phyloP scores from a whole-genome alignment of 2,113 vertebrate genomes.

The Gavia stellata region DNA sequence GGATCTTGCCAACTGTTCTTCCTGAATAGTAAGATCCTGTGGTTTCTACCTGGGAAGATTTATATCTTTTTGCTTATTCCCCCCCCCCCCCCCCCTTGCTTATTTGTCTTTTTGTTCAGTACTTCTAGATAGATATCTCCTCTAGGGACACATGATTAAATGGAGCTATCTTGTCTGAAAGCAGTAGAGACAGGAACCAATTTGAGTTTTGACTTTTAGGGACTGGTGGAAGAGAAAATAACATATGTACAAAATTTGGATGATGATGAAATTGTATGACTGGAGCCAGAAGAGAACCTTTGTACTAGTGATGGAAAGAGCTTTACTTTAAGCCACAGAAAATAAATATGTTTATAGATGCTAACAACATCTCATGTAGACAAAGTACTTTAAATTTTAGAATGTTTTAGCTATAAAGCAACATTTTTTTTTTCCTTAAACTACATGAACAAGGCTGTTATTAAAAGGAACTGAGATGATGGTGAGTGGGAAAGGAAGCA shows the following conservation, averaged over 20 bases:
- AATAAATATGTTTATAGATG: background rate
- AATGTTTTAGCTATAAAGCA: background rate
- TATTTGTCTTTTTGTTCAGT: background rate
- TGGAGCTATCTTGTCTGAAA: background rate
- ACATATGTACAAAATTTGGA: background rate
- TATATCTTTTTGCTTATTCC: background rate
- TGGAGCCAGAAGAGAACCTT: background rate
- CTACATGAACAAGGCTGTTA: background rate
- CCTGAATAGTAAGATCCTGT: background rate
- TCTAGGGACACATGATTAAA: background rate
- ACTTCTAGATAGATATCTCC: background rate
- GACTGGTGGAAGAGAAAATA: background rate
- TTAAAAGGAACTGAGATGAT: background rate
- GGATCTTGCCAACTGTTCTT: background rate
- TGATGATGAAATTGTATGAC: background rate
- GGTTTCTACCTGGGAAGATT: background rate
- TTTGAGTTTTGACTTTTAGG: background rate
- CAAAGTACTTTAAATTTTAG: background rate
- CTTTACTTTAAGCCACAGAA: background rate
- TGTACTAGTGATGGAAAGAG: background rate
- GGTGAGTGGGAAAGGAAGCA: background rate
- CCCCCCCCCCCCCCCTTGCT: no score
- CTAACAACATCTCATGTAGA: background rate
- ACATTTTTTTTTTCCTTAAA: background rate
- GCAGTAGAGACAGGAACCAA: background rate